Base-by-base conservation (phyloP, 2,888 invertebrate species). In the Agonopterix subpropinquella region DNA sequence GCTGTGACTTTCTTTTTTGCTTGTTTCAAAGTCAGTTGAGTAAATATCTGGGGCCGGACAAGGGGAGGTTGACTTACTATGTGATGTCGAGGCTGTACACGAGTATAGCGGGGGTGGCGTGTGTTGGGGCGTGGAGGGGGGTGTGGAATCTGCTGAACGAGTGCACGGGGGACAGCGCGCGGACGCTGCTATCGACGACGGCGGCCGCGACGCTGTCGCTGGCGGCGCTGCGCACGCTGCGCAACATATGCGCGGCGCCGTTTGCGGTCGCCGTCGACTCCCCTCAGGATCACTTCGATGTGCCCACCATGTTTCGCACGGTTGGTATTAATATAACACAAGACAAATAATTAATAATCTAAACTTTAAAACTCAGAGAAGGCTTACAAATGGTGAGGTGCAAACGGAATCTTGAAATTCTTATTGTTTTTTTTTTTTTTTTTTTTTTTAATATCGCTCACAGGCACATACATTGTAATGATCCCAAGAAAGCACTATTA, bases 61-160 rank as follows among this genome's bases (percentile, higher is more conserved):
- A 90, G 46, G 91, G 92, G 54, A 79, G 94, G 52, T 78, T 94
- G 48, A 88, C 91, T 46, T 95, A 92, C 76, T 94, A 94, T 67
- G 73, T 92, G 49, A 74, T 90, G 49, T 95, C 95, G 55, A 86
- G 96, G 49, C 57, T 92, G 35, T 96, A 95, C 74, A 96, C 96
- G 11, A 89, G 90, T 53, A 72, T 92, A 57, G 96, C 94, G 67
- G 95, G 93, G 8, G 90, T 94, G 62, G 92, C 94, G 54, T 96
- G 96, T 75, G 95, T 96, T 43, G 96, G 95, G 67, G 94, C 94
- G 53, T 97, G 96, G 96, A 90, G 96, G 8, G 96, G 96, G 1
- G 92, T 93, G 43, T 97, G 96, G 96, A 89, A 90, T 61, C 83
- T 92, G 45, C 89, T 96, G 64, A 95, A 96, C 70, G 85, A 92